These are phyloP conservation scores for Silurus asotus DNA, from an alignment of 2,113 vertebrate species.

Conservation along the genomic window DNA sequence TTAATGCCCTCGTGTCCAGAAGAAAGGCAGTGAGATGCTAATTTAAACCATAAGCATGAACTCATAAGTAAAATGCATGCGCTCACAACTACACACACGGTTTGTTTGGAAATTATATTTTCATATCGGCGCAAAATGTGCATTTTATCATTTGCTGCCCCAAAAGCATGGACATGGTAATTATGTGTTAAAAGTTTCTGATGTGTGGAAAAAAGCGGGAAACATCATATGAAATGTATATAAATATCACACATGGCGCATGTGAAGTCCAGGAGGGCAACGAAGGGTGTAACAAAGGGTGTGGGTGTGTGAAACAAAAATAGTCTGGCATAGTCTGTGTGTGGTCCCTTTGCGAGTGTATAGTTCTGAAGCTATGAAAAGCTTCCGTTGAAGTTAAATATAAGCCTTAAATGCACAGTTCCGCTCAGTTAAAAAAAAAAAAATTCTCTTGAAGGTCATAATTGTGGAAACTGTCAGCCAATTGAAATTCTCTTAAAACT, in stretches of 20 bases:
- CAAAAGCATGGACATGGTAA: not conserved
- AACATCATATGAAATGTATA: not conserved
- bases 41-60: conserved; percentile 20
- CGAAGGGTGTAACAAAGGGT: not conserved
- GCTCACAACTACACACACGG: not conserved
- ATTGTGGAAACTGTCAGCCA: conserved; percentile 6
- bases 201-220: not conserved
- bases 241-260: not conserved
- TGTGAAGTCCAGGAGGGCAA: not conserved
- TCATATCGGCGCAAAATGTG: not conserved
- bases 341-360: conserved; percentile 27
- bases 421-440: not conserved
- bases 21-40: conserved; percentile 14
- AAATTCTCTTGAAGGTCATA: conserved; percentile 32
- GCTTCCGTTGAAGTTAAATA: conserved; percentile 32
- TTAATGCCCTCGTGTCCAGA: conserved; percentile 14
- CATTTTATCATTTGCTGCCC: not conserved
- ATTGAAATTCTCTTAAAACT: conserved; percentile 22
- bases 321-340: conserved; percentile 28
- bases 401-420: conserved; percentile 20
- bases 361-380: conserved; percentile 38
- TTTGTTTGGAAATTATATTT: not conserved
- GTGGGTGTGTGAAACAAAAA: conserved; percentile 17
- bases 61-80: not conserved
- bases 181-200: not conserved